Conservation (phyloP, 2,113 vertebrate species). For the Ophiodon elongatus region DNA sequence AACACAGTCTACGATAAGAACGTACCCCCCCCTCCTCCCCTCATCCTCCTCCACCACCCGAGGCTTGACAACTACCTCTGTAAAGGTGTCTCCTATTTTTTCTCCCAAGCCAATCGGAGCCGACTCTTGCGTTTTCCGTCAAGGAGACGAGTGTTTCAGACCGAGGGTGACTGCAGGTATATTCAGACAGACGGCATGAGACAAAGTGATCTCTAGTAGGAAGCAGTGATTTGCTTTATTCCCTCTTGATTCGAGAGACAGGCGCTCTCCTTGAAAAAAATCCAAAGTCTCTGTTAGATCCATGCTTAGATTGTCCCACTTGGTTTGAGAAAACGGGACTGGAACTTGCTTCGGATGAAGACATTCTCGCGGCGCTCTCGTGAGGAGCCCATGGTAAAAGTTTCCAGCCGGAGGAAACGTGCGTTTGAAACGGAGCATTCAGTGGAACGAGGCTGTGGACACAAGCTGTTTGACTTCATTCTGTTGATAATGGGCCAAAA, state of each 20-base stretch:
- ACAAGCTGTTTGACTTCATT: slow-evolving; percentile 49
- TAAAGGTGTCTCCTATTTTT: too few relatives aligned
- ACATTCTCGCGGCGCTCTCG: background rate
- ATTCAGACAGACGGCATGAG: background rate
- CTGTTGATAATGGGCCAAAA: slow-evolving; percentile 62
- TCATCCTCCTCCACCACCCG: too few relatives aligned
- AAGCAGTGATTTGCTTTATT: background rate
- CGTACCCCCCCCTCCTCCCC: too few relatives aligned
- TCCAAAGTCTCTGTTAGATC: background rate
- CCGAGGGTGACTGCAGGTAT: too few relatives aligned
- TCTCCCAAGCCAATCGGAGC: too few relatives aligned
- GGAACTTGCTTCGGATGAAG: background rate
- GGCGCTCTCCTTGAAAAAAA: too few relatives aligned
- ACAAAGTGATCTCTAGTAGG: too few relatives aligned
- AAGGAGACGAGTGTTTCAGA: too few relatives aligned
- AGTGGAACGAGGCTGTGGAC: slow-evolving; percentile 27
- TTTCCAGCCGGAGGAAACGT: slow-evolving; percentile 24
- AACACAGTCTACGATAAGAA: too few relatives aligned
- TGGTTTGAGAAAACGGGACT: background rate
- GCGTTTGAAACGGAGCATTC: slow-evolving; percentile 31
- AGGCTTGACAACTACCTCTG: too few relatives aligned
- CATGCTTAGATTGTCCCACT: background rate
- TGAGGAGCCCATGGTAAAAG: slow-evolving; percentile 5
- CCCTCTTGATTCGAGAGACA: background rate
- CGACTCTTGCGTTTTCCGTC: too few relatives aligned